Evolutionary conservation across 2,797 vertebrate genomes (phyloP).

Genomic region (Hippocampus kuda): DNA sequence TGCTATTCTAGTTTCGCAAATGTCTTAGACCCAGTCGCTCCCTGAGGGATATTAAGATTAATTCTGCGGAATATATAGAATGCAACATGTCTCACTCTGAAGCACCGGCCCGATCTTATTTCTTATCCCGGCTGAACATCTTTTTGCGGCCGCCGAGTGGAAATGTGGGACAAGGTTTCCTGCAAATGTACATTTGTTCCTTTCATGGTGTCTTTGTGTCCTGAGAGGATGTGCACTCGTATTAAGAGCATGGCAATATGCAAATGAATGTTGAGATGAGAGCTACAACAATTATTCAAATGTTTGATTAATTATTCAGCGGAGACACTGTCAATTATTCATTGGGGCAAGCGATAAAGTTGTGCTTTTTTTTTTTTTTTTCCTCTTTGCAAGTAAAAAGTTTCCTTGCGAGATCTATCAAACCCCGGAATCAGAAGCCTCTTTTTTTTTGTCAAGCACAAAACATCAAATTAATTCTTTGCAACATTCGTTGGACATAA

Average conservation of each 20-base stretch:
- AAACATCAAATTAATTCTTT: constrained; percentile 43
- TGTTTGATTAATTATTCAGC: constrained; percentile 92
- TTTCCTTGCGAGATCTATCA: constrained; percentile 61
- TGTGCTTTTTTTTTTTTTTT: constrained; percentile 58
- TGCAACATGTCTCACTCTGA: background rate
- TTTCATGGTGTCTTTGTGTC: constrained; percentile 66
- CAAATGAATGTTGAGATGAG: constrained; percentile 94
- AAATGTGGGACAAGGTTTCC: constrained; percentile 25
- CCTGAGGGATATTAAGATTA: background rate
- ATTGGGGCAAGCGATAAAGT: constrained; percentile 79
- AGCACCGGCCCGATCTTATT: background rate
- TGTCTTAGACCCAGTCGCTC: background rate
- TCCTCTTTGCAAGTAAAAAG: constrained; percentile 43
- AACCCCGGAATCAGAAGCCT: constrained; percentile 49
- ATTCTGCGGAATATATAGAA: background rate
- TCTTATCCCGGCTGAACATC: background rate
- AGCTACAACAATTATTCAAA: constrained; percentile 97
- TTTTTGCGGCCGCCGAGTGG: constrained; percentile 18
- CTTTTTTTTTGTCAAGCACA: constrained; percentile 65
- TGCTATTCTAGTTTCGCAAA: background rate
- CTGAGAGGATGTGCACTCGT: constrained; percentile 75
- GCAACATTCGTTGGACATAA: constrained; percentile 14
- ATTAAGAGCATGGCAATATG: constrained; percentile 80
- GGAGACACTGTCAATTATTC: constrained; percentile 89
- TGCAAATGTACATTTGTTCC: constrained; percentile 39